Base-by-base conservation (phyloP, 1,140 invertebrate genomes). In the Lordiphosa clarofinis region DNA sequence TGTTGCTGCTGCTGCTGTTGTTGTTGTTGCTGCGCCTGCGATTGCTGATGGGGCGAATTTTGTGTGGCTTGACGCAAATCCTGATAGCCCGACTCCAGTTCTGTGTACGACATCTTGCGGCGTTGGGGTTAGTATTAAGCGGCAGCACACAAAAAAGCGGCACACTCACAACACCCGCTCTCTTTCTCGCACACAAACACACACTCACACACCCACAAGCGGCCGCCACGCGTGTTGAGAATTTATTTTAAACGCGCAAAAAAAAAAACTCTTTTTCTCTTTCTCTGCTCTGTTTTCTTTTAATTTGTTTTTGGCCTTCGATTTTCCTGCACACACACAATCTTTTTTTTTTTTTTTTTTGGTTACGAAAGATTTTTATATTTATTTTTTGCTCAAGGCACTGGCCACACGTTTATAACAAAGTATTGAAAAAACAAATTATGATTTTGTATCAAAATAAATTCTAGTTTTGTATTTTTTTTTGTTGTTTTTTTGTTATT, bases 51-150 rank as follows among this genome's bases (percentile, higher is more conserved):
- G 40, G 57, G 66, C 6, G 24, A 28, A 28, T 28, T 69, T 15
- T 65, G 66, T n/a, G 81, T 59, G 66, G 92, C 91, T 87, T 93
- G 93, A 71, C 92, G 91, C 70, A 94, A 90, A 63, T 93, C 95
- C 92, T 96, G 95, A 91, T 96, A 96, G 55, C 95, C 95, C 91
- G 95, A 94, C 91, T 96, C 95, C 75, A 96, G 89, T 91, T 96
- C 95, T 87, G 95, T 96, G 90, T 96, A 96, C 89, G 95, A 96
- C 95, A 96, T 70, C n/a, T 9, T 55, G 11, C 43, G 43, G 37
- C 39, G 39, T 69, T 31, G 13, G 42, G 15, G 46, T 49, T 35
- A 61, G 63, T 68, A 58, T 28, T 37, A 33, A 11, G 31, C 46
- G 9, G 21, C 21, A 21, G 21, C 21, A 4, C 21, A 15, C n/a